phyloP scores from a whole-genome alignment of 2,113 vertebrate species.

The Chaetodon auriga region DNA sequence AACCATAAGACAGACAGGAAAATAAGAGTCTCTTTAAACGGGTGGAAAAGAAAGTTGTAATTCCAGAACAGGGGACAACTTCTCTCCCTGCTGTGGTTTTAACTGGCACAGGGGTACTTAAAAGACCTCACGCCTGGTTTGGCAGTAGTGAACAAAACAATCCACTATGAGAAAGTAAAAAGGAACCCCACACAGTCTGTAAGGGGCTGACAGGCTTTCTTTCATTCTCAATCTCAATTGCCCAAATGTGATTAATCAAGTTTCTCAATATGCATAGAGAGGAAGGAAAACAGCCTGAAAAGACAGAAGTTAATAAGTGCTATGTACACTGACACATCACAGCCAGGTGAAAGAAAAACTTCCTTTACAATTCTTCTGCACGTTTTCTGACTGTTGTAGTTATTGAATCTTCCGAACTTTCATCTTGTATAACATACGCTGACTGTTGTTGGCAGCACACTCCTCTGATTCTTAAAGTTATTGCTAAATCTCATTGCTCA shows the following conservation, averaged over 20 bases:
- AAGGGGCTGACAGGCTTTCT: slow-evolving; percentile 78
- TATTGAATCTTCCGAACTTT: background rate
- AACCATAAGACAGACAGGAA: slow-evolving; percentile 68
- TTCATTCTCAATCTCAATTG: slow-evolving; percentile 62
- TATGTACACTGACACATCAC: slow-evolving; percentile 34
- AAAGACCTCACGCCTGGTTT: slow-evolving; percentile 68
- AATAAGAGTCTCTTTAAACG: slow-evolving; percentile 64
- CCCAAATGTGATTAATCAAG: slow-evolving; percentile 74
- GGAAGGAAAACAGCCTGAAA: slow-evolving; percentile 47
- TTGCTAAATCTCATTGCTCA: slow-evolving; percentile 83
- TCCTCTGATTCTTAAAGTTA: slow-evolving; percentile 81
- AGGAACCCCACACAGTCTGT: slow-evolving; percentile 76
- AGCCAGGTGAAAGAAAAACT: slow-evolving; percentile 32
- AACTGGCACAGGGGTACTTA: slow-evolving; percentile 53
- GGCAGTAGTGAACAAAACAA: slow-evolving; percentile 79
- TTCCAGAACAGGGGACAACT: slow-evolving; percentile 61
- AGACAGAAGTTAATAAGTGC: slow-evolving; percentile 51
- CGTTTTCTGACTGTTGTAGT: slow-evolving; percentile 8
- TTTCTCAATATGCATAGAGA: slow-evolving; percentile 43
- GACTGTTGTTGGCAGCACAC: background rate
- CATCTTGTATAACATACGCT: slow-evolving; percentile 13
- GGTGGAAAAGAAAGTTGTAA: slow-evolving; percentile 63
- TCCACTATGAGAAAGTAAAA: slow-evolving; percentile 79
- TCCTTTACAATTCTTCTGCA: background rate
- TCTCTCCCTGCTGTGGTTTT: slow-evolving; percentile 64